These are phyloP conservation scores for Saturnia japonica DNA, from an alignment of 2,888 invertebrate genomes.

Conservation along the genomic window DNA sequence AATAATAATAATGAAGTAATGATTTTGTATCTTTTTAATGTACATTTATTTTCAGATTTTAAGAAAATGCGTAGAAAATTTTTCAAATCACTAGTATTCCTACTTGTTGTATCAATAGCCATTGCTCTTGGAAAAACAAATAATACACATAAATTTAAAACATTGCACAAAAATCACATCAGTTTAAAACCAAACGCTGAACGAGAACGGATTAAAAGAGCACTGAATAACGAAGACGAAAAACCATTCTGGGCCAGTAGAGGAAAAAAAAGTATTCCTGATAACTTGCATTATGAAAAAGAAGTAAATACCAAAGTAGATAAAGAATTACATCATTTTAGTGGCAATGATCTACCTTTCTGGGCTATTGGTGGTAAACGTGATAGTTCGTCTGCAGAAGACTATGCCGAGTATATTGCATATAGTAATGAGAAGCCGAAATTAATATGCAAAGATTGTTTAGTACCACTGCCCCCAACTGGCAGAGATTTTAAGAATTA, in stretches of 20 bases:
- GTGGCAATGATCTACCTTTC: slow-evolving; percentile 46
- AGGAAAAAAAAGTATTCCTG: slow-evolving; percentile 47
- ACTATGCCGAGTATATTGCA: slow-evolving; percentile 29
- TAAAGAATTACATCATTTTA: neutral
- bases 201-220: slow-evolving; percentile 56
- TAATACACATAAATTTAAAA: slow-evolving; percentile 48
- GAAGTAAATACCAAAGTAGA: slow-evolving; percentile 4
- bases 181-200: slow-evolving; percentile 43
- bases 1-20: neutral
- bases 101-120: slow-evolving; percentile 55
- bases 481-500: slow-evolving; percentile 36
- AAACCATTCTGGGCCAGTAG: slow-evolving; percentile 54
- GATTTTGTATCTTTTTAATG: slow-evolving; percentile 21
- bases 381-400: slow-evolving; percentile 51
- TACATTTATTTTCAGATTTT: slow-evolving; percentile 46
- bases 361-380: slow-evolving; percentile 70
- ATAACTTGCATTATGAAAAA: slow-evolving; percentile 25
- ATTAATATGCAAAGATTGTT: slow-evolving; percentile 16
- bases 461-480: slow-evolving; percentile 24
- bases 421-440: neutral
- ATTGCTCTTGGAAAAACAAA: slow-evolving; percentile 52
- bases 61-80: slow-evolving; percentile 59
- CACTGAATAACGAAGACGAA: slow-evolving; percentile 49
- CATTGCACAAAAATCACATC: slow-evolving; percentile 40
- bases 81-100: slow-evolving; percentile 45